Percentiles rank a stretch among this genome's conserved stretches.
Evolutionary conservation across 53 echinoderm and acorn worm species (phyloP).

Genomic region (Arbacia lixula): DNA sequence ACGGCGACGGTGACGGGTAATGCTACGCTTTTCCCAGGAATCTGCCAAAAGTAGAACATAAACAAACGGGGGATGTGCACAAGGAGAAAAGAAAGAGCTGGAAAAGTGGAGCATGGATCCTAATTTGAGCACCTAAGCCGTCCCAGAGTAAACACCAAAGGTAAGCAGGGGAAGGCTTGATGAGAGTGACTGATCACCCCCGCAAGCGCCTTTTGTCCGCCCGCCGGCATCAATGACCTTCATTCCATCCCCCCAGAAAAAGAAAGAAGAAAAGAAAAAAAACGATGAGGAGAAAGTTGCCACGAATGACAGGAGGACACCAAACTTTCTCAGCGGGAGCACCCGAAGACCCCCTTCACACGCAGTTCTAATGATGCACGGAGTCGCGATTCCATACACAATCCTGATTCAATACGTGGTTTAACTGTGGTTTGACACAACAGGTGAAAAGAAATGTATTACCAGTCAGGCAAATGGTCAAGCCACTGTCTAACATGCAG

Average conservation of each 20-base stretch:
- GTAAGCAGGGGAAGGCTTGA: not conserved
- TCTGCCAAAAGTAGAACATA: constrained; percentile 38
- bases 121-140: not conserved
- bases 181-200: constrained; percentile 4
- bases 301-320: not conserved
- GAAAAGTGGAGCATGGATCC: not conserved
- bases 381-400: no score
- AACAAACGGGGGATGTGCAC: constrained; percentile 25
- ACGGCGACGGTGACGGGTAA: not conserved
- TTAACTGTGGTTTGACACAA: no score
- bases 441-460: no score
- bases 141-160: constrained; percentile 24
- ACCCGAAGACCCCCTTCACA: no score
- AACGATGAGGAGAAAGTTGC: constrained; percentile 7
- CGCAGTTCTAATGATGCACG: no score
- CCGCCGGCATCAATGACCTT: constrained; percentile 13
- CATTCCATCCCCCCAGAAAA: constrained; percentile 3
- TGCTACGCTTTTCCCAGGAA: not conserved
- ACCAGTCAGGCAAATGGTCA: no score
- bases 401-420: no score
- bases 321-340: constrained; percentile 6
- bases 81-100: not conserved
- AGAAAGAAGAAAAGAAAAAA: no score
- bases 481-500: no score
- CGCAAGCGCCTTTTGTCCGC: not conserved